Conservation (phyloP, 1,140 invertebrate genomes). For the Papilio polytes region DNA sequence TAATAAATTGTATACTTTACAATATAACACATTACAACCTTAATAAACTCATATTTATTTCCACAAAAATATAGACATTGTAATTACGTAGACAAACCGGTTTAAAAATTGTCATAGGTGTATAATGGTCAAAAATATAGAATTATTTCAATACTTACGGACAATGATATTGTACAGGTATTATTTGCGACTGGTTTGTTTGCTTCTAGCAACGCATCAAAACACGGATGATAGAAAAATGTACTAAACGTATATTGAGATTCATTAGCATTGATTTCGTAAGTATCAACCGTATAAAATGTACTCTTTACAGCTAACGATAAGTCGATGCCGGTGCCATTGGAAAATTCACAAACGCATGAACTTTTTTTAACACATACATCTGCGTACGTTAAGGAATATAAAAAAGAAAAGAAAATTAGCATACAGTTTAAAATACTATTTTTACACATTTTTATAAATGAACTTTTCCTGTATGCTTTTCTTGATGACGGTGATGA, state of each 20-base stretch:
- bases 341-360: slow-evolving; percentile 75
- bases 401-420: slow-evolving; percentile 46
- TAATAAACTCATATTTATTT: not conserved
- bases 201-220: slow-evolving; percentile 52
- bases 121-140: slow-evolving; percentile 27
- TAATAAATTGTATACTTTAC: not conserved
- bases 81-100: not conserved
- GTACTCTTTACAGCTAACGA: slow-evolving; percentile 54
- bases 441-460: slow-evolving; percentile 41
- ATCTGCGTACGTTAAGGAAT: slow-evolving; percentile 54
- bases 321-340: slow-evolving; percentile 80
- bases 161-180: slow-evolving; percentile 59
- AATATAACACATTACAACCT: not conserved
- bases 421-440: slow-evolving; percentile 9
- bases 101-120: slow-evolving; percentile 7
- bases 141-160: slow-evolving; percentile 56
- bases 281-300: slow-evolving; percentile 63
- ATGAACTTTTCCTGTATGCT: slow-evolving; percentile 16
- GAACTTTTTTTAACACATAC: slow-evolving; percentile 70
- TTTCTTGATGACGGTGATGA: not conserved
- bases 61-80: not conserved
- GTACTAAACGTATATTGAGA: slow-evolving; percentile 59
- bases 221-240: slow-evolving; percentile 78
- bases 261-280: slow-evolving; percentile 51
- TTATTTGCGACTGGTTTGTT: slow-evolving; percentile 47